These are phyloP conservation scores for Drosophila subpulchrella DNA, from an alignment of 1,140 invertebrate species.

Conservation along the genomic window DNA sequence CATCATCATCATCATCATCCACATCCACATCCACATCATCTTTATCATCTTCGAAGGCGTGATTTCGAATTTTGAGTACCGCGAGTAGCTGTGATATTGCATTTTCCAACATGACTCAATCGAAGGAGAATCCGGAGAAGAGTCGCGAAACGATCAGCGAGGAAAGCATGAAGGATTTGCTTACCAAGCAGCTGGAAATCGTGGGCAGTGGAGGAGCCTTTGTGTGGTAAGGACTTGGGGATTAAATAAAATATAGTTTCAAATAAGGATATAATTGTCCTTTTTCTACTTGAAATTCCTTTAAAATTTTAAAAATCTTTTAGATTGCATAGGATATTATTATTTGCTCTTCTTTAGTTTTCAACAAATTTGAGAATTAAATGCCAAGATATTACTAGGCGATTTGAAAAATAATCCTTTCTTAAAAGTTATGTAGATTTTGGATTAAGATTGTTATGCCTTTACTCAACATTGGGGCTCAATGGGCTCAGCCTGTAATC, in stretches of 20 bases:
- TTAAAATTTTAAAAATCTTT: no score
- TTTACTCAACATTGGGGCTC: neutral
- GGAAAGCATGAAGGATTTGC: slow-evolving; percentile 75
- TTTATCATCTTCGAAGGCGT: neutral
- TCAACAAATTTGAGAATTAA: no score
- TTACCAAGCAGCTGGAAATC: slow-evolving; percentile 77
- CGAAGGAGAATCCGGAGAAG: slow-evolving; percentile 71
- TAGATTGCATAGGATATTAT: no score
- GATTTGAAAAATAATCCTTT: no score
- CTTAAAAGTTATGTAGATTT: no score
- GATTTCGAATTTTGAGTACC: neutral
- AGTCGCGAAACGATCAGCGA: slow-evolving; percentile 70
- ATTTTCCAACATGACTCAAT: slow-evolving; percentile 50
- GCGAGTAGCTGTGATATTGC: slow-evolving; percentile 48
- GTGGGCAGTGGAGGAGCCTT: slow-evolving; percentile 75
- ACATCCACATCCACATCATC: neutral
- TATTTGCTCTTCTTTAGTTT: no score
- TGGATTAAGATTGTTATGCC: no score
- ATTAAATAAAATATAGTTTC: no score
- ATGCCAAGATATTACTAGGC: no score
- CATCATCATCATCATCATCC: neutral
- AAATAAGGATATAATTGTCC: no score
- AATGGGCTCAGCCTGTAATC: neutral
- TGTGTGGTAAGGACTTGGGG: slow-evolving; percentile 65
- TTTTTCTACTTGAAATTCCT: no score